Base-by-base conservation (phyloP, 2,888 invertebrate species). In the Mallateleia sp. region DNA sequence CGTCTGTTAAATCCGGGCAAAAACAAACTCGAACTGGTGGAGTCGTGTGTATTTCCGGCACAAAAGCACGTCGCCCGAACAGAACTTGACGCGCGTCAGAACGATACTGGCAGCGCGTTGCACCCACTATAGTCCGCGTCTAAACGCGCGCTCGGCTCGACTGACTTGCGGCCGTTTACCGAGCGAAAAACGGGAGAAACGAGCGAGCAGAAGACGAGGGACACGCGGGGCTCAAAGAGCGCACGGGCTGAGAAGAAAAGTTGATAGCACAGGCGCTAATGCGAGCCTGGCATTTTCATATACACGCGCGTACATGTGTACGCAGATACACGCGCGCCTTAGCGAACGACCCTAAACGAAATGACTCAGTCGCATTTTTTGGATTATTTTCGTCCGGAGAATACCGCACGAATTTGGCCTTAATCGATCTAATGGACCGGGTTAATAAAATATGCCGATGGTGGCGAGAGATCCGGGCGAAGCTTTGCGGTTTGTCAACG, bases 111-210 rank as follows among this genome's bases (percentile, higher is more conserved):
- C 28, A 71, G 79, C 69, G 20, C 52, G 79, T 62, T 79, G 50
- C 71, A 62, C 71, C 58, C 71, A 62, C 79, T n/a, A n/a, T 28
- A 67, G 32, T 79, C 38, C 62, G 71, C 42, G 54, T 71, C 58
- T 66, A 67, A 67, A 47, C 45, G 77, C 56, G 77, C 77, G 69
- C 79, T 62, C 45, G 52, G 52, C 71, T 71, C 79, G 45, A 71
- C 79, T 79, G 79, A 79, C 71, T 79, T 79, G 79, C 69, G 79
- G 79, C 79, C 79, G 71, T 79, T 79, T 79, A 79, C 79, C 79
- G 71, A 52, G 50, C 60, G 62, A 62, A 67, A 79, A 71, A 62
- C 38, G 54, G 67, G 71, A 52, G 71, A 64, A 62, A 64, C 62
- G n/a, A 7, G 11, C 58, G 58, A 45, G 47, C 34, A 42, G 60